Conservation (phyloP, 2,113 vertebrate genomes). For the Mystacornis crossleyi region DNA sequence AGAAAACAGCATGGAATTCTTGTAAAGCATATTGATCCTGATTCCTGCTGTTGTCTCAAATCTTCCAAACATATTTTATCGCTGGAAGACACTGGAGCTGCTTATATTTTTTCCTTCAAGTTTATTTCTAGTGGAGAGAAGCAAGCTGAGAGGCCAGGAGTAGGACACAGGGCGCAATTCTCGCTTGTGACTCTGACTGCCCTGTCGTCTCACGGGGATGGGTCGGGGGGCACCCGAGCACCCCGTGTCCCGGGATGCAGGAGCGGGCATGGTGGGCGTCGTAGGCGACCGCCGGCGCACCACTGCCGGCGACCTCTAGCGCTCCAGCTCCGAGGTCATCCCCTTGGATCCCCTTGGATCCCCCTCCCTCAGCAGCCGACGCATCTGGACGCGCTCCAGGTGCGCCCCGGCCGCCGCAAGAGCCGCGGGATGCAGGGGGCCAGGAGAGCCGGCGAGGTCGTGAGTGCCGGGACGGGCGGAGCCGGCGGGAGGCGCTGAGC, state of each 20-base stretch:
- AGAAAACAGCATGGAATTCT: slow-evolving; percentile 84
- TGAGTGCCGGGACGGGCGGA: slow-evolving; percentile 25
- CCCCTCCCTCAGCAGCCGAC: neutral
- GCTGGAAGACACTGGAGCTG: slow-evolving; percentile 48
- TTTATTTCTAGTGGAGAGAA: neutral
- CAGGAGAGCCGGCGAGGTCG: neutral
- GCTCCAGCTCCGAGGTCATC: slow-evolving; percentile 82
- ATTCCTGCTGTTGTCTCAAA: slow-evolving; percentile 81
- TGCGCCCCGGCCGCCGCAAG: neutral
- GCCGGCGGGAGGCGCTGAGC: neutral
- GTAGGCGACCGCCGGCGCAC: neutral
- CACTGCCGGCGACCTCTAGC: slow-evolving; percentile 49
- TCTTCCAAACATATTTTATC: slow-evolving; percentile 89
- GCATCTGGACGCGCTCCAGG: slow-evolving; percentile 54
- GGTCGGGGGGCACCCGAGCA: accelerated
- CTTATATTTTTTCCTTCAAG: neutral
- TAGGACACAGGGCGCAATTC: neutral
- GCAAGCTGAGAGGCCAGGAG: neutral
- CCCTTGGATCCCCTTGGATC: slow-evolving; percentile 74
- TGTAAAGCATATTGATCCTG: slow-evolving; percentile 69
- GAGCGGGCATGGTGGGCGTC: slow-evolving; percentile 49
- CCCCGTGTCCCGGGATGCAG: slow-evolving; percentile 56
- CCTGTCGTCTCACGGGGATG: accelerated
- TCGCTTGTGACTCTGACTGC: neutral
- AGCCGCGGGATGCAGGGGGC: neutral